Base-by-base conservation (phyloP, 2,888 invertebrate genomes). In the Andrena trimmerana region DNA sequence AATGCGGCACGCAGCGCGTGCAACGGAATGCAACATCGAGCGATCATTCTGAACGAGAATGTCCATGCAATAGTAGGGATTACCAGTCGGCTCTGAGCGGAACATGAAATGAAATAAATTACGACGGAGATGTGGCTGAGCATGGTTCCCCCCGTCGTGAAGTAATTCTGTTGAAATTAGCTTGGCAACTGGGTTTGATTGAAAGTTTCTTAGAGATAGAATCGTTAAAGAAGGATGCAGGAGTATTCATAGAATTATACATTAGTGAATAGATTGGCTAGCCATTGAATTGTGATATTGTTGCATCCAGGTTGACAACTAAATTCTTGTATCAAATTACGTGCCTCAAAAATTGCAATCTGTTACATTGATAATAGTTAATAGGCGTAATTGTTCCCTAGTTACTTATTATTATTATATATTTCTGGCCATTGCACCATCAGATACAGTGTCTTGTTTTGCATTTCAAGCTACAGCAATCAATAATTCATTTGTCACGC, bases 391-490 rank as follows among this genome's bases (percentile, higher is more conserved):
- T 16, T 76, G 42, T 33, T 4, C 62, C 54, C 60, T 76, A 48
- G 71, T 73, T 78, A 67, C 60, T 60, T 78, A 66, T 66, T 73
- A 71, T 42, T 42, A 42, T 42, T 42, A 42, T 16, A 42, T 67
- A 78, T 36, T 59, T 50, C 24, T 24, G 36, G n/a, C 20, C 24
- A 67, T 73, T 73, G 36, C 60, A 42, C 52, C 42, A 57, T 65
- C 68, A 68, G 62, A 68, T 68, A 78, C 27, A 24, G 57, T 59
- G 31, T 20, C 68, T 54, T 33, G 33, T 78, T 78, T 78, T 68
- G 54, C 62, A 78, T 75, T 68, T 68, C 78, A 75, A 78, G 62
- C 60, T 50, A 20, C 48, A 20, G 2, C 54, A 31, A 74, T 78
- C 67, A 75, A 75, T 78, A 78, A 78, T 78, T 74, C 54, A 33